A percentile compares a stretch with the other conserved stretches of the same genome.
These are phyloP conservation scores for Saccopteryx leptura DNA, from an alignment of 2,113 vertebrate species.

Conservation along the genomic window DNA sequence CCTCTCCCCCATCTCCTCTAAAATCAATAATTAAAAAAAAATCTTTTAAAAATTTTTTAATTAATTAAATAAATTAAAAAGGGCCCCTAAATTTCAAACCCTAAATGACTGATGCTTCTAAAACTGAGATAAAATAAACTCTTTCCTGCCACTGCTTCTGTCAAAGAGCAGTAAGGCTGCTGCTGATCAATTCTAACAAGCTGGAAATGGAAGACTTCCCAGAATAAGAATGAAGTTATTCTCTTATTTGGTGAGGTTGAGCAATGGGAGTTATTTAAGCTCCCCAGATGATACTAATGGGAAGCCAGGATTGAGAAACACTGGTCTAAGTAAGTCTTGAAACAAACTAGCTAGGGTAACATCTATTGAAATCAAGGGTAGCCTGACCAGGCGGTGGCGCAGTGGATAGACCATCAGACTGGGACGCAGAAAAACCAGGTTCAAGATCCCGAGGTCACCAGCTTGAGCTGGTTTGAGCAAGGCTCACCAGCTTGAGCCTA, in stretches of 20 bases:
- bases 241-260: constrained; percentile 17
- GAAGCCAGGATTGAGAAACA: neutral
- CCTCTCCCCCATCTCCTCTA: too few relatives aligned
- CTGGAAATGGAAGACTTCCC: neutral
- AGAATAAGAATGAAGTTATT: constrained; percentile 52
- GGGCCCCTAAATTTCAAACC: neutral
- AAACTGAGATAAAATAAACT: constrained; percentile 44
- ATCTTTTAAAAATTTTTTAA: too few relatives aligned
- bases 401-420: too few relatives aligned
- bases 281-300: neutral
- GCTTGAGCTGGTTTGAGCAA: too few relatives aligned
- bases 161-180: neutral
- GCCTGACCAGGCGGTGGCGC: too few relatives aligned
- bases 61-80: neutral
- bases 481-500: too few relatives aligned
- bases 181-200: constrained; percentile 43
- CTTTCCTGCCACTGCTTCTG: constrained; percentile 20
- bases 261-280: neutral
- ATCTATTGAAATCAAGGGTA: neutral
- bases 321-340: neutral
- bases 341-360: neutral
- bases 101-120: neutral
- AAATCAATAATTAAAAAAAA: too few relatives aligned
- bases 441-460: too few relatives aligned
- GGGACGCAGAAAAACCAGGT: too few relatives aligned